Evolutionary conservation across 2,888 invertebrate species (phyloP), one percentile per base, ranked within the genome.

Genomic region (Eucera pruinosa): DNA sequence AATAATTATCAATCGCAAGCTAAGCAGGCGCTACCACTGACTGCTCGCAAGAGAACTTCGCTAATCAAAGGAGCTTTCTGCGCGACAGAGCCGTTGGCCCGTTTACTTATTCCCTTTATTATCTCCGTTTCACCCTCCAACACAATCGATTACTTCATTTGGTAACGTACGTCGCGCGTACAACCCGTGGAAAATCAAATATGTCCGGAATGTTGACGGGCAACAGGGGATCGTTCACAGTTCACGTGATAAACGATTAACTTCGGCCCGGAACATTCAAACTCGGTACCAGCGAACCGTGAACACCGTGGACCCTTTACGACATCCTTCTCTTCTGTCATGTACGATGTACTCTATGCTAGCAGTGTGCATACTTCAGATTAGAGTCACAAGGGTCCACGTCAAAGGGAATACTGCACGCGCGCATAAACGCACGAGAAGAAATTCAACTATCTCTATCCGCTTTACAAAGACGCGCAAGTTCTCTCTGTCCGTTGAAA

Each of bases 171-270:
- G 11, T 20, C 2, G 18, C 13, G 25, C 36, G 20, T 18, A 30
- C 6, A 5, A 2, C 25, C 23, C 36, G 13, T 41, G 50, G 15
- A 52, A 47, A 62, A 50, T 41, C 66, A 23, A 74, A 75, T 62
- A 54, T 33, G 54, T 18, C 45, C 13, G 58, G 58, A 54, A 74
- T 62, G 62, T 50, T 50, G 39, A 50, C 45, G n/a, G 25, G 18
- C 20, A 52, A 52, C 62, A 25, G 23, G 27, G 64, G 33, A 2
- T 15, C 11, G 85, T 88, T 89, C 81, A 84, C 86, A 87, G 87
- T 87, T 82, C 80, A 74, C 85, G 83, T 89, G 88, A 89, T 86
- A 89, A 89, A 89, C 87, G 78, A 78, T 76, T 78, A 78, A 76
- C 77, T 78, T 65, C 30, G 39, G 27, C 13, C 82, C 30, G 55